Evolutionary conservation across 2,888 invertebrate species (phyloP).

Genomic region (Brassicogethes aeneus): DNA sequence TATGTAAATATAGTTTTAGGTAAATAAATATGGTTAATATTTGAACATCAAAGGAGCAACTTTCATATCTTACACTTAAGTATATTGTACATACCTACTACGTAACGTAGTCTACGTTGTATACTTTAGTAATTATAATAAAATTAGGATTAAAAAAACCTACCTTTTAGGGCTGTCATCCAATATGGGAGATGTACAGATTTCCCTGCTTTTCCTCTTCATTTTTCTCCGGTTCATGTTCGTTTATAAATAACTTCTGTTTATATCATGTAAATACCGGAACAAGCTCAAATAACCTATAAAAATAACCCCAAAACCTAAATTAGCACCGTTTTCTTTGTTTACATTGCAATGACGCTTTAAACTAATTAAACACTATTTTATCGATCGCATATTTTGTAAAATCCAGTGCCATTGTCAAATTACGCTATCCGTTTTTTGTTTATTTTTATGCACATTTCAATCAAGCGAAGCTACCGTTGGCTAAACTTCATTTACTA

Average conservation of each 20-base stretch:
- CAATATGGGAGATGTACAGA: slow-evolving; percentile 27
- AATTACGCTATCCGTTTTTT: too few relatives aligned
- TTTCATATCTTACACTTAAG: too few relatives aligned
- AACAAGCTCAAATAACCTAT: background rate
- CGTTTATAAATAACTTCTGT: too few relatives aligned
- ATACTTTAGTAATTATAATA: background rate
- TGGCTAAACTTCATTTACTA: too few relatives aligned
- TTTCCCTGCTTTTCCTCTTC: slow-evolving; percentile 39
- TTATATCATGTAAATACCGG: too few relatives aligned
- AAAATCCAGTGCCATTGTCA: background rate
- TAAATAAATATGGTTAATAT: too few relatives aligned
- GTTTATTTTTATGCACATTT: slow-evolving; percentile 6
- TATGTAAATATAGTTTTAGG: too few relatives aligned
- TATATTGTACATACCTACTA: too few relatives aligned
- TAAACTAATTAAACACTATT: background rate
- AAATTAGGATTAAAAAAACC: slow-evolving; percentile 5
- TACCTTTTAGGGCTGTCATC: slow-evolving; percentile 44
- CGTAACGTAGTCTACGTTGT: too few relatives aligned
- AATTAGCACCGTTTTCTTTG: too few relatives aligned
- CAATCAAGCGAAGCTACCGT: background rate
- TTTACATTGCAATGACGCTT: background rate
- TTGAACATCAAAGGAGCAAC: too few relatives aligned
- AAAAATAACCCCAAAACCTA: too few relatives aligned
- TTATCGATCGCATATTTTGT: background rate
- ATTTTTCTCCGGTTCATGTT: slow-evolving; percentile 13